phyloP scores from a whole-genome alignment of 2,113 vertebrate genomes.

The Misgurnus mizolepis region DNA sequence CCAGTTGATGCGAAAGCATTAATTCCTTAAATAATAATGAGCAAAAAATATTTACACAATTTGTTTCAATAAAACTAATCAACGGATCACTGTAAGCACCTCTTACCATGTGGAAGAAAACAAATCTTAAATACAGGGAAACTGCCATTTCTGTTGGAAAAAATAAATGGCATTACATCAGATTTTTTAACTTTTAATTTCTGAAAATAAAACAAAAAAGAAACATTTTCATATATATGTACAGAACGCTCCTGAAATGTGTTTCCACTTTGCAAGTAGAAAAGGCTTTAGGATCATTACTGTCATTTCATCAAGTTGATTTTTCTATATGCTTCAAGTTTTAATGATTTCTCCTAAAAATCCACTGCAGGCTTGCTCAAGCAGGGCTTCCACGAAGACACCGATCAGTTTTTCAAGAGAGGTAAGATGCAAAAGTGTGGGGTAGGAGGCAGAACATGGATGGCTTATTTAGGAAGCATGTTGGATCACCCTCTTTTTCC shows the following conservation, averaged over 20 bases:
- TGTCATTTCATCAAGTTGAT: slow-evolving; percentile 73
- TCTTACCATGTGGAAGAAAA: slow-evolving; percentile 78
- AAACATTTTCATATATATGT: slow-evolving; percentile 70
- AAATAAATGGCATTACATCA: slow-evolving; percentile 76
- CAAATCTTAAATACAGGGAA: slow-evolving; percentile 79
- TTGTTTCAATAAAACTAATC: slow-evolving; percentile 84
- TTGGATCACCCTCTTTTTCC: slow-evolving; percentile 59
- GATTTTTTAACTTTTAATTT: slow-evolving; percentile 60
- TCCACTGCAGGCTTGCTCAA: slow-evolving; percentile 46
- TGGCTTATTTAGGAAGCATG: slow-evolving; percentile 73
- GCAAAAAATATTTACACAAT: slow-evolving; percentile 86
- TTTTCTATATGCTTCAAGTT: slow-evolving; percentile 77
- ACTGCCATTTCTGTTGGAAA: slow-evolving; percentile 72
- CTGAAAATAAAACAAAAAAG: slow-evolving; percentile 53
- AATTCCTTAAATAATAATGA: slow-evolving; percentile 90
- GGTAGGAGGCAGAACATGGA: slow-evolving; percentile 65
- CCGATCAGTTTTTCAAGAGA: slow-evolving; percentile 65
- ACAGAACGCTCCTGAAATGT: slow-evolving; percentile 80
- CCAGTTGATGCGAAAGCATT: slow-evolving; percentile 91
- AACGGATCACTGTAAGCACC: slow-evolving; percentile 86
- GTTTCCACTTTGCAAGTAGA: slow-evolving; percentile 74
- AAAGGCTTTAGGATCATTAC: slow-evolving; percentile 78
- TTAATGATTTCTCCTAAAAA: slow-evolving; percentile 69
- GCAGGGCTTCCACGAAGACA: slow-evolving; percentile 31
- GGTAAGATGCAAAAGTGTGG: slow-evolving; percentile 63